A percentile compares a stretch with the other conserved stretches of the same genome.
phyloP scores from a whole-genome alignment of 2,888 invertebrate genomes.

The Drosophila lacicola region DNA sequence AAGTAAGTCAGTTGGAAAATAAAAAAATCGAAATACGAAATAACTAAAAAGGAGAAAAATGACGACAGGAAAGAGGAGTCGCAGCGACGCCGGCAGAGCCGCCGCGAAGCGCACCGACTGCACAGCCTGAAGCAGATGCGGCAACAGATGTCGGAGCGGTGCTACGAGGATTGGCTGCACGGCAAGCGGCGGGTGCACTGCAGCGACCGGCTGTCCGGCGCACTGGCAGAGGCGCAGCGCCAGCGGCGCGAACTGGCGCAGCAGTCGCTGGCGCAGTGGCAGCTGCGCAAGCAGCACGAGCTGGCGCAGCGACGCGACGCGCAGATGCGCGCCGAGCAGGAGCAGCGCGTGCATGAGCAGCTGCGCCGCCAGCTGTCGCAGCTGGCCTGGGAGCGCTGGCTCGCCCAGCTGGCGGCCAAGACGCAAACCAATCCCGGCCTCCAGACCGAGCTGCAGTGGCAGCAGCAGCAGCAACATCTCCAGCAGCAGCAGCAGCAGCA shows the following conservation, averaged over 20 bases:
- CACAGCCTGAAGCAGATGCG: conserved; percentile 32
- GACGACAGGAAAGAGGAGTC: conserved; percentile 19
- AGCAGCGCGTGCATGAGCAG: conserved; percentile 10
- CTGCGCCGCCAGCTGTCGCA: conserved; percentile 38
- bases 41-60: too few species aligned
- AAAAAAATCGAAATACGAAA: too few species aligned
- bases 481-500: background rate
- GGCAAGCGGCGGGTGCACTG: conserved; percentile 19
- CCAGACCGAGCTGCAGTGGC: background rate
- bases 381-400: conserved; percentile 54
- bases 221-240: background rate
- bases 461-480: background rate
- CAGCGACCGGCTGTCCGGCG: background rate
- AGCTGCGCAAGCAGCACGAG: conserved; percentile 35
- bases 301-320: conserved; percentile 1
- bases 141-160: conserved; percentile 27
- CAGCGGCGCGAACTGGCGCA: background rate
- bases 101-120: conserved; percentile 17
- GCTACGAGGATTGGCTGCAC: conserved; percentile 44
- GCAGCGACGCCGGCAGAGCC: conserved; percentile 19
- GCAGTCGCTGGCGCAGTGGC: conserved; percentile 30
- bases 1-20: conserved; percentile 28
- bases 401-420: conserved; percentile 12
- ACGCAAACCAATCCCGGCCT: background rate
- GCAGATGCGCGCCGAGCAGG: background rate